phyloP scores from a whole-genome alignment of 2,797 vertebrate species.

The Poecilia wingei region DNA sequence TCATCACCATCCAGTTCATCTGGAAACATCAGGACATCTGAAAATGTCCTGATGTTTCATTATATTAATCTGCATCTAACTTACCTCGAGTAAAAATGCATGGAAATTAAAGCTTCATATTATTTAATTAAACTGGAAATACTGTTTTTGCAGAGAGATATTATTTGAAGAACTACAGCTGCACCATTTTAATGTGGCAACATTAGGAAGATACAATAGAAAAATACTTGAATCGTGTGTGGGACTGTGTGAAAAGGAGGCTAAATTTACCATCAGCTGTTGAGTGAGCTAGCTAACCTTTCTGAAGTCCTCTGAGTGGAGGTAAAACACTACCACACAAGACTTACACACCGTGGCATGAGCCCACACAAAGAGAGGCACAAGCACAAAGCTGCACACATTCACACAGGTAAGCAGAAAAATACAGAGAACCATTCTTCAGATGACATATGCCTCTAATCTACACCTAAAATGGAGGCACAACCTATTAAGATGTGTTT shows the following conservation, averaged over 20 bases:
- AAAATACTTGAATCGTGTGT: slow-evolving; percentile 54
- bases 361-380: slow-evolving; percentile 17
- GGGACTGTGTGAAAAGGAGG: slow-evolving; percentile 64
- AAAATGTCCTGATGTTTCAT: slow-evolving; percentile 5
- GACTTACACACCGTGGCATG: slow-evolving; percentile 30
- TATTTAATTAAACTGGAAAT: slow-evolving; percentile 5
- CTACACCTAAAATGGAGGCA: slow-evolving; percentile 39
- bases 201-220: slow-evolving; percentile 42
- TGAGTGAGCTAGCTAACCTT: slow-evolving; percentile 69
- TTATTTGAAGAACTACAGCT: slow-evolving; percentile 32
- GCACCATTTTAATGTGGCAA: slow-evolving; percentile 16
- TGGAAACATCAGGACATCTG: too few relatives aligned
- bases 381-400: background rate
- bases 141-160: slow-evolving; percentile 2
- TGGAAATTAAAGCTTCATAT: slow-evolving; percentile 13
- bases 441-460: slow-evolving; percentile 30
- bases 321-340: slow-evolving; percentile 49
- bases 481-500: slow-evolving; percentile 18
- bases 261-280: slow-evolving; percentile 71
- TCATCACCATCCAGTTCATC: slow-evolving; percentile 26
- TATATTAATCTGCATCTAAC: slow-evolving; percentile 15
- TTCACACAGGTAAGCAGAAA: slow-evolving; percentile 1
- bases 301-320: slow-evolving; percentile 63
- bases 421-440: slow-evolving; percentile 14
- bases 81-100: background rate